Percentiles rank a stretch among this genome's conserved stretches.
Evolutionary conservation across 2,888 invertebrate genomes (phyloP).

Genomic region (Standfussiana lucernea): DNA sequence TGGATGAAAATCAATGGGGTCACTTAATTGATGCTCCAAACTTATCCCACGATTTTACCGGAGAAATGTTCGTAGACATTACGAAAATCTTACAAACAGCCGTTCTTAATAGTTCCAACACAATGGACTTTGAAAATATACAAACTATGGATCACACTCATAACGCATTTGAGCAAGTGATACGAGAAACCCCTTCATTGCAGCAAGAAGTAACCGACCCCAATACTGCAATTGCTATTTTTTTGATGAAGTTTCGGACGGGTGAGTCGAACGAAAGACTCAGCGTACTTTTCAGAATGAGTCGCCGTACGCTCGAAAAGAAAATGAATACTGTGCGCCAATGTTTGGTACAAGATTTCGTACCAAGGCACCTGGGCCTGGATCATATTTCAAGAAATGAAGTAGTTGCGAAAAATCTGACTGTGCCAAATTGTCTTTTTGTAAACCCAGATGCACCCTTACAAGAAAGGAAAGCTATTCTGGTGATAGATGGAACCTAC

Average conservation of each 20-base stretch:
- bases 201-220: constrained; percentile 25
- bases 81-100: constrained; percentile 22
- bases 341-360: no score
- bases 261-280: no score
- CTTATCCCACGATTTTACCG: constrained; percentile 18
- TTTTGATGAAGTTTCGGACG: constrained; percentile 28
- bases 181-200: constrained; percentile 21
- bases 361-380: no score
- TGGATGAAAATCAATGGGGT: constrained; percentile 16
- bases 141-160: constrained; percentile 23
- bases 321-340: no score
- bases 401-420: no score
- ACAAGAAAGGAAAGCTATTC: no score
- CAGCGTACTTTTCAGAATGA: no score
- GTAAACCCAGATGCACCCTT: no score
- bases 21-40: constrained; percentile 17
- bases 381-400: no score
- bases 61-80: constrained; percentile 29
- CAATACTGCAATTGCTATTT: constrained; percentile 23
- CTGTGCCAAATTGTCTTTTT: no score
- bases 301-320: no score
- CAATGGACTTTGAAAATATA: constrained; percentile 31
- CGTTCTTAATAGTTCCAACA: constrained; percentile 18
- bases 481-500: no score
- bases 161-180: constrained; percentile 16